Evolutionary conservation across 1,140 invertebrate species (phyloP).

Genomic region (Bombus consobrinus): DNA sequence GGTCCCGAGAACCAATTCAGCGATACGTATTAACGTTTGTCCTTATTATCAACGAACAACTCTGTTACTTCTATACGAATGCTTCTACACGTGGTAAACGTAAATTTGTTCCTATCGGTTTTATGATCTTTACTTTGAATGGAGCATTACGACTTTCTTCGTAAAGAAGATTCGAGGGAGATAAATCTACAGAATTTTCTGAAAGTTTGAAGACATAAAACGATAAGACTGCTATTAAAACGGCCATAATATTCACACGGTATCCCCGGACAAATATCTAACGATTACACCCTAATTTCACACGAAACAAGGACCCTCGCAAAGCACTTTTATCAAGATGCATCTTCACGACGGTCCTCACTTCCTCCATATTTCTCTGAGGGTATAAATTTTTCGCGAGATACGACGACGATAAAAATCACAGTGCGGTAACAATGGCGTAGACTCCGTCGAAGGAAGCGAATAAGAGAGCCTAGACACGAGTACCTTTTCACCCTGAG

Average conservation of each 20-base stretch:
- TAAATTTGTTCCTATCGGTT: neutral
- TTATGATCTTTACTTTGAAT: too few relatives aligned
- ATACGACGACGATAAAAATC: constrained; percentile 33
- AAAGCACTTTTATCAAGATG: neutral
- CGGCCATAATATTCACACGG: too few relatives aligned
- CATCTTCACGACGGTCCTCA: neutral
- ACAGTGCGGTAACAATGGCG: neutral
- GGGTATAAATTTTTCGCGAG: neutral
- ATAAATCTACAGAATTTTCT: too few relatives aligned
- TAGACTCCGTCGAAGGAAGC: neutral
- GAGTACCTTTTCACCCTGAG: neutral
- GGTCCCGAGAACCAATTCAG: neutral
- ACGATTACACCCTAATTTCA: neutral
- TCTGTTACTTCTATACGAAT: neutral
- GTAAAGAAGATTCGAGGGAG: too few relatives aligned
- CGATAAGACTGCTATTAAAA: neutral
- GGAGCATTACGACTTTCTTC: too few relatives aligned
- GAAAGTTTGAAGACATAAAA: neutral
- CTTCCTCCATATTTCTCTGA: neutral
- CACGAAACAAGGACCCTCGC: neutral
- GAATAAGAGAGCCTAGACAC: neutral
- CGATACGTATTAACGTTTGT: too few relatives aligned
- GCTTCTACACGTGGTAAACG: neutral
- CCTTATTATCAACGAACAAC: neutral
- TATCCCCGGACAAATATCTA: neutral